A percentile compares a stretch with the other conserved stretches of the same genome.
phyloP scores from a whole-genome alignment of 2,797 vertebrate species.

The Euthynnus affinis region DNA sequence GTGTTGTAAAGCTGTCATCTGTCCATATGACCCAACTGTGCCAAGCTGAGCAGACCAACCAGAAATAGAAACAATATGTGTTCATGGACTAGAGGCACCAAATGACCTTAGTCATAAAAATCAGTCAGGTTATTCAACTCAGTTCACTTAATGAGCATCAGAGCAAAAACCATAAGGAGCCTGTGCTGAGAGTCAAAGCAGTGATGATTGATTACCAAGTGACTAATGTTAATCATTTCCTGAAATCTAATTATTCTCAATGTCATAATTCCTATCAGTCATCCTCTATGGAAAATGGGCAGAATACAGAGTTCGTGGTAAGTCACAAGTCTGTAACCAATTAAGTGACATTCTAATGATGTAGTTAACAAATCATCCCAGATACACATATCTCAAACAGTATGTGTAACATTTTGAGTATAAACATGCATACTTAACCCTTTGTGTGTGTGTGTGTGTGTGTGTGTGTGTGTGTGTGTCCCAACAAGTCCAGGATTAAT shows the following conservation, averaged over 20 bases:
- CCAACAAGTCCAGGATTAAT: no score
- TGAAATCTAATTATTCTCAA: slow-evolving; percentile 33
- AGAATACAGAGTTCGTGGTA: background rate
- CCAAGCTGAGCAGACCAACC: slow-evolving; percentile 42
- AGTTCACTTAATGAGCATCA: slow-evolving; percentile 50
- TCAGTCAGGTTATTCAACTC: slow-evolving; percentile 38
- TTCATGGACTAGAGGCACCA: slow-evolving; percentile 32
- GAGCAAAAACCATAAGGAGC: slow-evolving; percentile 36
- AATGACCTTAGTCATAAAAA: slow-evolving; percentile 47
- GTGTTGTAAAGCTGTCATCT: slow-evolving; percentile 62
- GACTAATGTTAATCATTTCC: slow-evolving; percentile 40
- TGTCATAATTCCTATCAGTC: slow-evolving; percentile 29
- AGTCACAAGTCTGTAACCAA: slow-evolving; percentile 10
- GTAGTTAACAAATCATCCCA: slow-evolving; percentile 1
- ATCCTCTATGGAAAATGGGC: slow-evolving; percentile 15
- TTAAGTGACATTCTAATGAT: slow-evolving; percentile 8
- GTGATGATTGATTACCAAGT: slow-evolving; percentile 24
- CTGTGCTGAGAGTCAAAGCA: slow-evolving; percentile 23
- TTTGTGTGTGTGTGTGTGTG: background rate
- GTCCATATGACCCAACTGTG: slow-evolving; percentile 35
- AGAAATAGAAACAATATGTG: slow-evolving; percentile 61
- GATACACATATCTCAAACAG: background rate
- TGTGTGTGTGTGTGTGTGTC: slow-evolving; percentile 1
- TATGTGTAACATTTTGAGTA: background rate
- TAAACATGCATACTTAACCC: background rate